Evolutionary conservation across 2,113 vertebrate genomes (phyloP), one percentile per base, ranked within the genome.

Genomic region (Mugil cephalus): DNA sequence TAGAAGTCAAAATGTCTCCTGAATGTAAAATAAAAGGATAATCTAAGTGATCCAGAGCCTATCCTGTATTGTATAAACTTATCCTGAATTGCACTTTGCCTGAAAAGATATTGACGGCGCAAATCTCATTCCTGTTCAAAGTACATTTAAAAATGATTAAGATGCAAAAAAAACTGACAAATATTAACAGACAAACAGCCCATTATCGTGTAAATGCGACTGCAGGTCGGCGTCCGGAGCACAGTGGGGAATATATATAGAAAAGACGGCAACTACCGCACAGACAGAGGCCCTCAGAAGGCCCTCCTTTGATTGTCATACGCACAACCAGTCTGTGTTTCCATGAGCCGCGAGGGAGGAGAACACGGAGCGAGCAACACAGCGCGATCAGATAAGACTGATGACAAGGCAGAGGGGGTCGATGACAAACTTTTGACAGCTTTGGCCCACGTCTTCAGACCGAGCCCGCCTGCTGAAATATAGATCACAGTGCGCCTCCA

Each of bases 381-480:
- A 87, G 91, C 91, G 92, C 69, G 92, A 94, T 91, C 91, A 92
- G 87, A 92, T 92, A 94, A 94, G 92, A 66, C 90, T 39, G 93
- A 94, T 93, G 95, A 95, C 94, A 96, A 93, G 92, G 92, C 76
- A 86, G 91, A 89, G 88, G 90, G 91, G 82, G 89, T 88, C 85
- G 94, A 94, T 95, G 95, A 95, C 93, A 94, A 88, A 92, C 91
- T 92, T 91, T 90, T 93, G 95, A 95, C 93, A 93, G 91, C 82
- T 83, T 80, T 85, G 93, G 93, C 92, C 85, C 91, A 79, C 38
- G 82, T 94, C 93, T 94, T 92, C 86, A 79, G 92, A 88, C 85
- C 87, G 43, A 66, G 91, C 87, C 86, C 66, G 87, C 85, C 90
- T 92, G 92, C 87, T 95, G 94, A 95, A 91, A 95, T 94, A 93